Evolutionary conservation across 2,888 invertebrate genomes (phyloP).

Genomic region (Laspeyria flexula): DNA sequence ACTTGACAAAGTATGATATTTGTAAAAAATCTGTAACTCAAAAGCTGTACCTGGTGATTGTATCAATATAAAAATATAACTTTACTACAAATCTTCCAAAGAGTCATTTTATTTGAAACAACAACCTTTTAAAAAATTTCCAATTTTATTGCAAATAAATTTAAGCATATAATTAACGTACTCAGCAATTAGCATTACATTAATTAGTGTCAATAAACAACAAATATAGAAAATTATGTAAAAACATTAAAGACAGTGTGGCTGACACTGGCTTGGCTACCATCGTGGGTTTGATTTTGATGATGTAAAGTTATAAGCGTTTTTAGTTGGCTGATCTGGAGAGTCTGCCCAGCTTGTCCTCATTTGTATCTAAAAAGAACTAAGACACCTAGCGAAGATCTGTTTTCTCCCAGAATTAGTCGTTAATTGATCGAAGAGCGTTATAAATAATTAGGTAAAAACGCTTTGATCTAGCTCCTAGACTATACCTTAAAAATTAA

Average conservation of each 20-base stretch:
- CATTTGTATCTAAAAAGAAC: too few relatives aligned
- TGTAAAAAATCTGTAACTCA: slow-evolving; percentile 79
- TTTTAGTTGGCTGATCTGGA: too few relatives aligned
- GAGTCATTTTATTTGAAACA: slow-evolving; percentile 62
- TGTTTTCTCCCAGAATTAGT: too few relatives aligned
- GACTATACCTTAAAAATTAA: too few relatives aligned
- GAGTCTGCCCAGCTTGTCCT: too few relatives aligned
- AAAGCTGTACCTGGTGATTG: slow-evolving; percentile 85
- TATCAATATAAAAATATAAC: slow-evolving; percentile 84
- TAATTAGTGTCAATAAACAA: slow-evolving; percentile 42
- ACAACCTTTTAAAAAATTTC: slow-evolving; percentile 31
- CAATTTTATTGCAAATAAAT: slow-evolving; percentile 77
- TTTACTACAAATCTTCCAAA: slow-evolving; percentile 84
- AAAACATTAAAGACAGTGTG: slow-evolving; percentile 35
- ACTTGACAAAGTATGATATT: slow-evolving; percentile 73
- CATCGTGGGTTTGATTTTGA: too few relatives aligned
- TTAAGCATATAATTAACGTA: slow-evolving; percentile 65
- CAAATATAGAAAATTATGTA: slow-evolving; percentile 53
- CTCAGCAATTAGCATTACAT: slow-evolving; percentile 51
- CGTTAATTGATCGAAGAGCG: too few relatives aligned
- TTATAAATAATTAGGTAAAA: too few relatives aligned
- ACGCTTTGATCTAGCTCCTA: too few relatives aligned
- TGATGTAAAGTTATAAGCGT: too few relatives aligned
- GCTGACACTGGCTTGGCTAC: too few relatives aligned
- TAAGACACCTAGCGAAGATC: too few relatives aligned